Conservation (phyloP, 2,888 invertebrate genomes). For the Parapristionchus giblindavisi region DNA sequence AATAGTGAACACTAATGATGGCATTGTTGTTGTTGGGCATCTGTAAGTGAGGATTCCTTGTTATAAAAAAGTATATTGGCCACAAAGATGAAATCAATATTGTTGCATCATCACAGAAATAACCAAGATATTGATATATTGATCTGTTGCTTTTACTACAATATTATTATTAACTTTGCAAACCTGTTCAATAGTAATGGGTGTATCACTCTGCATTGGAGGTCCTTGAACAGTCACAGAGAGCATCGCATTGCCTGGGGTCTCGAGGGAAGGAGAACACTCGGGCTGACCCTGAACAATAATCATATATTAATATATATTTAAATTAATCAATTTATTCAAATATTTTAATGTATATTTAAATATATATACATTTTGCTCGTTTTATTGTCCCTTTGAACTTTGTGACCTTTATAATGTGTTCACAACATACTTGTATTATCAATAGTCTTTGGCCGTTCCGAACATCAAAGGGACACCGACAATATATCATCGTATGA, state of each 20-base stretch:
- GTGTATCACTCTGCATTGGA: constrained; percentile 63
- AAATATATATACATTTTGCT: no score
- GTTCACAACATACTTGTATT: no score
- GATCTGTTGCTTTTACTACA: background rate
- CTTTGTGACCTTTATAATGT: background rate
- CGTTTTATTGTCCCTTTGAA: background rate
- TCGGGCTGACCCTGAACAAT: constrained; percentile 63
- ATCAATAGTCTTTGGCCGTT: no score
- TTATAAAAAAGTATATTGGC: background rate
- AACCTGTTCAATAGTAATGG: constrained; percentile 65
- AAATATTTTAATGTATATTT: no score
- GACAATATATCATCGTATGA: background rate
- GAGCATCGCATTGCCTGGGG: constrained; percentile 59
- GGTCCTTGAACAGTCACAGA: constrained; percentile 67
- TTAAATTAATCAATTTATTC: no score
- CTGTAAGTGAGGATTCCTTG: constrained; percentile 34
- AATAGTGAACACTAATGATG: constrained; percentile 65
- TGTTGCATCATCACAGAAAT: no score
- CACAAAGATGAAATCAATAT: background rate
- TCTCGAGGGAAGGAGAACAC: constrained; percentile 64
- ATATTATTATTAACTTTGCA: no score
- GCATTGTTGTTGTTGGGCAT: constrained; percentile 55
- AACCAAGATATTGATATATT: background rate
- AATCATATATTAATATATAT: no score
- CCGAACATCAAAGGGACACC: no score